phyloP scores from a whole-genome alignment of 2,113 vertebrate species.

The Alaudala cheleensis region DNA sequence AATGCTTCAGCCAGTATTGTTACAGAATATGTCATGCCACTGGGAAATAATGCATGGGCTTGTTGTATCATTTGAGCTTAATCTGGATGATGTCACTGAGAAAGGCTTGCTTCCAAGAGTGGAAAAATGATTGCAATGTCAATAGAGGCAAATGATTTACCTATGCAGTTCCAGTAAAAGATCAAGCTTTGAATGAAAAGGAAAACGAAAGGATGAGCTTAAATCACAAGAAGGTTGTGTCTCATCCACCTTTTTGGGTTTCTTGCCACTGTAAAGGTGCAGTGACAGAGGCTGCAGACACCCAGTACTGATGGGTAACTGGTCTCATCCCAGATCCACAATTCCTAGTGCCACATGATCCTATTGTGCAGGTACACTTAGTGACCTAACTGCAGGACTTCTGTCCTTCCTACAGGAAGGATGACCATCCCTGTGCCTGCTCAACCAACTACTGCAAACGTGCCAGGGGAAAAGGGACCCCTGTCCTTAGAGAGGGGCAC shows the following conservation, averaged over 20 bases:
- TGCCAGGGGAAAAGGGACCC: background rate
- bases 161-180: background rate
- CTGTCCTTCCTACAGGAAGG: background rate
- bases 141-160: constrained; percentile 23
- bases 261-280: background rate
- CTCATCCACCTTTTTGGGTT: background rate
- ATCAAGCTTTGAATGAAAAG: constrained; percentile 2
- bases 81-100: background rate
- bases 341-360: background rate
- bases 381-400: background rate
- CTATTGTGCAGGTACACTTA: background rate
- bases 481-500: background rate
- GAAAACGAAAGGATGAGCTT: constrained; percentile 16
- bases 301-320: background rate
- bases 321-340: background rate
- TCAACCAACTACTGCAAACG: background rate
- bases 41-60: constrained; percentile 9
- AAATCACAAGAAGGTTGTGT: background rate
- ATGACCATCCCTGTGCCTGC: background rate
- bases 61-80: background rate
- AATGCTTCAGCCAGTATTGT: background rate
- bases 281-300: background rate
- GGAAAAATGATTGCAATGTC: constrained; percentile 7
- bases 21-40: background rate
- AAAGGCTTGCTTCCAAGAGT: constrained; percentile 29